Conservation (phyloP, 2,113 vertebrate genomes). For the Sminthopsis crassicaudata region DNA sequence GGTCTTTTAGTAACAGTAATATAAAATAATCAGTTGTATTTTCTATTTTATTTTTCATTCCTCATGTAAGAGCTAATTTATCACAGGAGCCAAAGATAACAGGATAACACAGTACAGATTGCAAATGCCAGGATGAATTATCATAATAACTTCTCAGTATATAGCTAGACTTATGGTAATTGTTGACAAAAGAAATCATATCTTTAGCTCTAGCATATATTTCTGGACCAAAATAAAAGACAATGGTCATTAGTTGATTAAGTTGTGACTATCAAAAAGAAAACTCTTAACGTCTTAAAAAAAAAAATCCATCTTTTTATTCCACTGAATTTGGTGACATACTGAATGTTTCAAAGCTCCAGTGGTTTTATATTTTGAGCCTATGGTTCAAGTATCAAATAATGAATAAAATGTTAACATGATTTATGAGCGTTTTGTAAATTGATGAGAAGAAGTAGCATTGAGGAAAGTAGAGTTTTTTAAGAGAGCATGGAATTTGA, state of each 20-base stretch:
- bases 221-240: constrained; percentile 34
- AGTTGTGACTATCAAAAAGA: not conserved
- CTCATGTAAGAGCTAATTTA: not conserved
- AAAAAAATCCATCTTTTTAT: not conserved
- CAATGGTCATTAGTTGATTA: not conserved
- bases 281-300: not conserved
- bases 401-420: not conserved
- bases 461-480: not conserved
- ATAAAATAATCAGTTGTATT: constrained; percentile 36
- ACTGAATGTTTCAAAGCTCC: not conserved
- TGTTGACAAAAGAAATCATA: constrained; percentile 12
- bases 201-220: not conserved
- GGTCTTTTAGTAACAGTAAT: constrained; percentile 39
- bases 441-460: not conserved
- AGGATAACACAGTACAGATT: not conserved
- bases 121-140: constrained; percentile 26
- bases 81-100: not conserved
- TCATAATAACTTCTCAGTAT: constrained; percentile 36
- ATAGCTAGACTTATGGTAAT: constrained; percentile 22
- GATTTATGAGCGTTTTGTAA: not conserved
- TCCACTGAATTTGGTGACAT: not conserved
- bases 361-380: constrained; percentile 17
- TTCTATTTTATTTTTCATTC: constrained; percentile 46
- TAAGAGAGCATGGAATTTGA: not conserved
- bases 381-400: constrained; percentile 10